Conservation (phyloP, 2,888 invertebrate species). For the Tenthredo distinguenda region DNA sequence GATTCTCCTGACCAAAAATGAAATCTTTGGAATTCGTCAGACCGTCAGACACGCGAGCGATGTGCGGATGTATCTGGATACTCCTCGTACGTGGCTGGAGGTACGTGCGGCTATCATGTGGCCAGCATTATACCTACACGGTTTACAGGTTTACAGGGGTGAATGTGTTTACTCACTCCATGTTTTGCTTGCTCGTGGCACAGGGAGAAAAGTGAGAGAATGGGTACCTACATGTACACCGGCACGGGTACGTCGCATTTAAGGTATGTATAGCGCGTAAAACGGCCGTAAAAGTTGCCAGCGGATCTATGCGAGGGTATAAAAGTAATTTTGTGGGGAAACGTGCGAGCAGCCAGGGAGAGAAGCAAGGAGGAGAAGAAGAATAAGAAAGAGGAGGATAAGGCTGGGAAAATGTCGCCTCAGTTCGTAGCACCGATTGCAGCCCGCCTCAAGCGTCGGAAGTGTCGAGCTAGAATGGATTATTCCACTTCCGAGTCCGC, state of each 20-base stretch:
- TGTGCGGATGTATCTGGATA: neutral
- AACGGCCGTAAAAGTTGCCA: constrained; percentile 46
- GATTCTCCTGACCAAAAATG: neutral
- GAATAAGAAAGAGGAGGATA: neutral
- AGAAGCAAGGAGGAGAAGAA: neutral
- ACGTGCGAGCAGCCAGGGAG: constrained; percentile 33
- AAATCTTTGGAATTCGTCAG: neutral
- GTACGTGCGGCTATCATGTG: neutral
- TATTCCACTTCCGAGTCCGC: constrained; percentile 23
- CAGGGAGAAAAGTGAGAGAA: neutral
- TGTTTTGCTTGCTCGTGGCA: neutral
- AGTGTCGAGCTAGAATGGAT: constrained; percentile 36
- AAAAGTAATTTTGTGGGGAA: constrained; percentile 49
- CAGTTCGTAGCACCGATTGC: constrained; percentile 39
- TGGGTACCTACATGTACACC: constrained; percentile 24
- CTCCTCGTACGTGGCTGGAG: neutral
- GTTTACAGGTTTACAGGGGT: neutral
- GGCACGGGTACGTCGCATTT: constrained; percentile 29
- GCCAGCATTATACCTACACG: neutral
- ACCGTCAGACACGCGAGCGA: neutral
- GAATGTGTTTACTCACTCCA: neutral
- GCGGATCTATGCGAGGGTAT: constrained; percentile 38
- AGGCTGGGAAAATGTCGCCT: constrained; percentile 38
- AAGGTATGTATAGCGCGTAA: constrained; percentile 47
- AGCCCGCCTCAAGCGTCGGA: neutral